Evolutionary conservation across 2,113 vertebrate species (phyloP), one percentile per base, ranked within the genome.

Genomic region (Neofelis nebulosa): DNA sequence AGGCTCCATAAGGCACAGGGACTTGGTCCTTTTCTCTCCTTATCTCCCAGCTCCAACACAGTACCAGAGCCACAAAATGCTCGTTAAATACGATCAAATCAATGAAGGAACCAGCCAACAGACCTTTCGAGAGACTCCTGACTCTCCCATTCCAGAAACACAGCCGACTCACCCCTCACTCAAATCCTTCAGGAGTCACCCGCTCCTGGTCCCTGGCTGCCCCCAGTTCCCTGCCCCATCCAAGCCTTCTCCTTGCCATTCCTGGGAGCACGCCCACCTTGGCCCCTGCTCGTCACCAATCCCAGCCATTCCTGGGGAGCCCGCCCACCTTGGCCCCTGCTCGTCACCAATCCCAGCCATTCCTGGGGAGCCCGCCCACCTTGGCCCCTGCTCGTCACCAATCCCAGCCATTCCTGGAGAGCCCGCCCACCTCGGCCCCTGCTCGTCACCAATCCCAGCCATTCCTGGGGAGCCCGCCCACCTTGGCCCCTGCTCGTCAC

Each of bases 11-110:
- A 36, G 25, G 21, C 7, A 6, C 18, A 1, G 13, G 14, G 25
- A n/a, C 66, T 4, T 7, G 81, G 31, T 38, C 36, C 6, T n/a
- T 21, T 9, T 6, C 48, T 45, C 16, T 16, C 41, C 31, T 36
- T n/a, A 25, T 4, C 11, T 38, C 18, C 79, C 19, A 63, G 66
- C 15, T 18, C 52, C 86, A 4, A 52, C 33, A 27, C 55, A 5
- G 38, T 1, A 29, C 82, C 55, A 25, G 9, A 69, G 48, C 50
- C 63, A 48, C 41, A 55, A 13, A 48, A 23, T 3, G 5, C 84
- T 36, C 33, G 0, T 9, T 1, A 10, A 33, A 7, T 1, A 0
- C 7, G 4, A 31, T 3, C 1, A 0, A 3, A 13, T 10, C 10
- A 69, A 36, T 1, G 25, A 4, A 66, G 4, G 6, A 33, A 45